These are phyloP conservation scores for Pangasianodon hypophthalmus DNA, from an alignment of 2,113 vertebrate species.

Conservation along the genomic window DNA sequence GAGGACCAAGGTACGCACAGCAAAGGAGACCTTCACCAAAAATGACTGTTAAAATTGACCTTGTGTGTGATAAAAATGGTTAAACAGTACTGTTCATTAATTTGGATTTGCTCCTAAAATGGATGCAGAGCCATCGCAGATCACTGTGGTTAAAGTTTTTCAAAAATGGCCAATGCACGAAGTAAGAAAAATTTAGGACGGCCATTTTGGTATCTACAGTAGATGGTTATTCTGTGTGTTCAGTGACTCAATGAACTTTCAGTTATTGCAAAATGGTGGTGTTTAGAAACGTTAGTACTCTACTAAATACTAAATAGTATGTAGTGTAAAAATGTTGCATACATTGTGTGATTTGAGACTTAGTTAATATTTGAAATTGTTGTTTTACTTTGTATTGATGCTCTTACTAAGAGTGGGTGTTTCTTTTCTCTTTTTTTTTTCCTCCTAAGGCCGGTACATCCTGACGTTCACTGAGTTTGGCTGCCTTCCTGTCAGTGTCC, in stretches of 20 bases:
- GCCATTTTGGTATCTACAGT: background rate
- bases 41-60: background rate
- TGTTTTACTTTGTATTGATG: background rate
- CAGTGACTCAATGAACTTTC: background rate
- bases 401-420: background rate
- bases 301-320: background rate
- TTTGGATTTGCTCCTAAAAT: background rate
- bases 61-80: background rate
- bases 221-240: background rate
- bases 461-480: constrained; percentile 66
- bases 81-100: background rate
- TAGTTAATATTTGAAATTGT: background rate
- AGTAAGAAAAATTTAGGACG: background rate
- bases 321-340: background rate
- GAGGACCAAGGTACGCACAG: constrained; percentile 14
- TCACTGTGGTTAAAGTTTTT: background rate
- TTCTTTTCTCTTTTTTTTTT: background rate
- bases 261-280: background rate
- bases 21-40: background rate
- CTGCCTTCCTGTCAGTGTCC: constrained; percentile 61
- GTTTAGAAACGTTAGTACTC: background rate
- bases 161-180: background rate
- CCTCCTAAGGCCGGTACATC: constrained; percentile 57
- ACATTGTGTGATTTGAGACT: background rate
- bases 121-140: background rate